phyloP scores from a whole-genome alignment of 2,797 vertebrate genomes.

The Enteromius radiatus region DNA sequence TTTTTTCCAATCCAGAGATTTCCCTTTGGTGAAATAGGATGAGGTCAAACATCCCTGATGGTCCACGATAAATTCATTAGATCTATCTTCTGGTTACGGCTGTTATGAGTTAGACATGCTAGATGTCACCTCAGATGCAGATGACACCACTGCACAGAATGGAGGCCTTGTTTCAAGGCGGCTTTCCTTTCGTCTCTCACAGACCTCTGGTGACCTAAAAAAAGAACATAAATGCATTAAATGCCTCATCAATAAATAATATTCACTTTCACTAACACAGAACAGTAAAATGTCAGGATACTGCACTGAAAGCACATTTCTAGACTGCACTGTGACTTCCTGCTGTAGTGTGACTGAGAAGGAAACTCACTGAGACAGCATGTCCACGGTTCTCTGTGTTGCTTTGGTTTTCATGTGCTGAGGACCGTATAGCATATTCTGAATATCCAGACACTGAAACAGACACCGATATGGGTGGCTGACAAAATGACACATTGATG shows the following conservation, averaged over 20 bases:
- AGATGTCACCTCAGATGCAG: conserved; percentile 52
- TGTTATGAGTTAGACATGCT: conserved; percentile 58
- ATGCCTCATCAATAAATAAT: conserved; percentile 2
- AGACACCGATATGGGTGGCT: conserved; percentile 39
- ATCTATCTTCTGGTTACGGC: background rate
- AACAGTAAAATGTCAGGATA: conserved; percentile 19
- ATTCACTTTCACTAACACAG: background rate
- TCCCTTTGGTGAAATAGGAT: conserved; percentile 31
- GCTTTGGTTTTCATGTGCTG: conserved; percentile 76
- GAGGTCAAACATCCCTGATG: conserved; percentile 15
- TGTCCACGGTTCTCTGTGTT: conserved; percentile 74
- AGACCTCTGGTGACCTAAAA: conserved; percentile 70
- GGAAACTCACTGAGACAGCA: conserved; percentile 74
- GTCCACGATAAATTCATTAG: conserved; percentile 12
- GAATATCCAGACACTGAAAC: conserved; percentile 76
- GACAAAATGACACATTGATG: background rate
- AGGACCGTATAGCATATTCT: conserved; percentile 72
- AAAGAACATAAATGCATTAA: conserved; percentile 36
- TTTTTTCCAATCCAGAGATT: conserved; percentile 25
- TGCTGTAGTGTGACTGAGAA: background rate
- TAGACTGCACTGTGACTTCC: background rate
- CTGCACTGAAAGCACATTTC: background rate
- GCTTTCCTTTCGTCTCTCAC: conserved; percentile 57
- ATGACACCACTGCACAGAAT: conserved; percentile 51
- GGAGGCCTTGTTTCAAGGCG: conserved; percentile 63